phyloP scores from a whole-genome alignment of 2,888 invertebrate species.

The Leistus spinibarbis region DNA sequence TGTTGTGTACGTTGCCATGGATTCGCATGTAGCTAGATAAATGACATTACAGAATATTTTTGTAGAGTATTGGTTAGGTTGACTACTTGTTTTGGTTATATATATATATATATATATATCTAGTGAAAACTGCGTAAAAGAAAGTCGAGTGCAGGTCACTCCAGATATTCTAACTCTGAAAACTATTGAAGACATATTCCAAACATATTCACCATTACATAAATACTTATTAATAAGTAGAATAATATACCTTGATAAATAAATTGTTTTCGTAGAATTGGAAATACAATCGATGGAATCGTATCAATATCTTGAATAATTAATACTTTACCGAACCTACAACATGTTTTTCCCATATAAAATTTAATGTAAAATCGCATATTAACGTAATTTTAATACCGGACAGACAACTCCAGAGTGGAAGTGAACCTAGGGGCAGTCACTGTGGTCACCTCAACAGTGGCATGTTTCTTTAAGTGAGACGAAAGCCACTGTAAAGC shows the following conservation, averaged over 20 bases:
- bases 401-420: slow-evolving; percentile 74
- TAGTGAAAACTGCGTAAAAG: too few species aligned
- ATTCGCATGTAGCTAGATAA: too few species aligned
- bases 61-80: too few species aligned
- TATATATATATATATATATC: too few species aligned
- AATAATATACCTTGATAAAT: slow-evolving; percentile 60
- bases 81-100: too few species aligned
- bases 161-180: too few species aligned
- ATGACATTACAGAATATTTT: too few species aligned
- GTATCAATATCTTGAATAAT: slow-evolving; percentile 77
- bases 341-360: too few species aligned
- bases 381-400: slow-evolving; percentile 59
- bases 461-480: slow-evolving; percentile 65
- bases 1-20: too few species aligned
- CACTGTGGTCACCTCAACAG: slow-evolving; percentile 80
- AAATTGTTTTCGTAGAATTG: slow-evolving; percentile 68
- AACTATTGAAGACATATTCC: too few species aligned
- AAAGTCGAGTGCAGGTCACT: too few species aligned
- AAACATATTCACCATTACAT: too few species aligned
- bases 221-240: slow-evolving; percentile 37
- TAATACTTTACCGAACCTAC: slow-evolving; percentile 88
- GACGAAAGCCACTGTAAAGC: slow-evolving; percentile 82
- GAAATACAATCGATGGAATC: slow-evolving; percentile 66
- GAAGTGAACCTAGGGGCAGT: slow-evolving; percentile 76
- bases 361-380: not conserved